These are phyloP conservation scores for Caenorhabditis sp. DNA, from an alignment of 2,888 invertebrate genomes.

Conservation along the genomic window DNA sequence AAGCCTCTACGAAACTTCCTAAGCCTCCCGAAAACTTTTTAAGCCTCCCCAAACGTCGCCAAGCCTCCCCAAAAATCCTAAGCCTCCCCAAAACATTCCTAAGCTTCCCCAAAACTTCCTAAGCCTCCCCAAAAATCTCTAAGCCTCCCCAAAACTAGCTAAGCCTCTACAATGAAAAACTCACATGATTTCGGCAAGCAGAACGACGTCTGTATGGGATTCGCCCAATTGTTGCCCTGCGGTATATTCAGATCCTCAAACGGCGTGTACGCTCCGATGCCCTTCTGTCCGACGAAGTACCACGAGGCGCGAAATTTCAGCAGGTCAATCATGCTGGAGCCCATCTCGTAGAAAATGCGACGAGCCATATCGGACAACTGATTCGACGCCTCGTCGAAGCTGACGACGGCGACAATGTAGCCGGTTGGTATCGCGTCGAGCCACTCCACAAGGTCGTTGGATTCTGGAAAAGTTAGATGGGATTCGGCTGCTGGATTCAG, in stretches of 20 bases:
- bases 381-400: constrained; percentile 86
- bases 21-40: background rate
- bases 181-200: constrained; percentile 84
- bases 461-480: constrained; percentile 84
- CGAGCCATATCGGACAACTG: constrained; percentile 85
- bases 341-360: constrained; percentile 85
- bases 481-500: background rate
- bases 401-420: constrained; percentile 86
- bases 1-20: background rate
- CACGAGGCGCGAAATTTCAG: constrained; percentile 86
- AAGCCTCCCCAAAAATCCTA: background rate
- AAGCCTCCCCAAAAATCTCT: background rate
- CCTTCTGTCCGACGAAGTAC: constrained; percentile 83
- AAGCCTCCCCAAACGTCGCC: constrained; percentile 8
- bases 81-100: background rate
- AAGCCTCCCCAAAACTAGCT: background rate
- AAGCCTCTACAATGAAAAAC: constrained; percentile 7
- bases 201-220: constrained; percentile 84
- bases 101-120: background rate
- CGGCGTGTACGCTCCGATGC: constrained; percentile 85
- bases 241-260: constrained; percentile 84
- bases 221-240: constrained; percentile 83
- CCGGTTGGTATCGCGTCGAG: constrained; percentile 83
- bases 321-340: constrained; percentile 86
- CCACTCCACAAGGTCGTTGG: constrained; percentile 84